phyloP scores from a whole-genome alignment of 2,888 invertebrate genomes.

The Lobophora halterata region DNA sequence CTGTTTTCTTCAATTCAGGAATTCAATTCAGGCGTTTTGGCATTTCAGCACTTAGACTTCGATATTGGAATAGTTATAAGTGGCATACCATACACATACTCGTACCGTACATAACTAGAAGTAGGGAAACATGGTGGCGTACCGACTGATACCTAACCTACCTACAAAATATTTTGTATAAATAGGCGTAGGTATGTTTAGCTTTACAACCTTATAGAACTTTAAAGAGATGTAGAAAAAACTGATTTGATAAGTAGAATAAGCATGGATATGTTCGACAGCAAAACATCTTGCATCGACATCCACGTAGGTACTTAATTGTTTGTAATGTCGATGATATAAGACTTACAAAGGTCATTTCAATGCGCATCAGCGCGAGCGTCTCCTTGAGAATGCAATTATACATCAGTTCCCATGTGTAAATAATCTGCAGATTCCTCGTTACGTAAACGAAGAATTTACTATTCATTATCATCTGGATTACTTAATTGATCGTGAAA shows the following conservation, averaged over 20 bases:
- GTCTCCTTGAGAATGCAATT: slow-evolving; percentile 29
- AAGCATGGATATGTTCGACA: no score
- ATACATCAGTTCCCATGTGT: slow-evolving; percentile 22
- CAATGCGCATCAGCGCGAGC: slow-evolving; percentile 19
- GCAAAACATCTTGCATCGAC: slow-evolving; percentile 8
- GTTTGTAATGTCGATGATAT: slow-evolving; percentile 18
- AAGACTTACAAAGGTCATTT: slow-evolving; percentile 23
- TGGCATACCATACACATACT: slow-evolving; percentile 26
- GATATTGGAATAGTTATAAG: slow-evolving; percentile 24
- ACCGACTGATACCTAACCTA: no score
- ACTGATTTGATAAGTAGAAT: no score
- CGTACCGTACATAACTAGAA: slow-evolving; percentile 29
- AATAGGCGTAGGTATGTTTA: no score
- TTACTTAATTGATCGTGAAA: slow-evolving; percentile 43
- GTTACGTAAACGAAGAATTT: slow-evolving; percentile 22
- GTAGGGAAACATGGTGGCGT: slow-evolving; percentile 17
- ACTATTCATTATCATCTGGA: slow-evolving; percentile 30
- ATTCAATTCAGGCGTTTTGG: slow-evolving; percentile 23
- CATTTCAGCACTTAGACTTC: slow-evolving; percentile 25
- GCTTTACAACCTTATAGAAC: no score
- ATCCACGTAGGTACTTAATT: slow-evolving; percentile 21
- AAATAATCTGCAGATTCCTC: slow-evolving; percentile 11
- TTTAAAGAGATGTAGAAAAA: no score
- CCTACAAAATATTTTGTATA: no score
- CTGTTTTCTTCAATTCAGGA: slow-evolving; percentile 9